Conservation (phyloP, 2,113 vertebrate genomes). For the Misgurnus mizolepis region DNA sequence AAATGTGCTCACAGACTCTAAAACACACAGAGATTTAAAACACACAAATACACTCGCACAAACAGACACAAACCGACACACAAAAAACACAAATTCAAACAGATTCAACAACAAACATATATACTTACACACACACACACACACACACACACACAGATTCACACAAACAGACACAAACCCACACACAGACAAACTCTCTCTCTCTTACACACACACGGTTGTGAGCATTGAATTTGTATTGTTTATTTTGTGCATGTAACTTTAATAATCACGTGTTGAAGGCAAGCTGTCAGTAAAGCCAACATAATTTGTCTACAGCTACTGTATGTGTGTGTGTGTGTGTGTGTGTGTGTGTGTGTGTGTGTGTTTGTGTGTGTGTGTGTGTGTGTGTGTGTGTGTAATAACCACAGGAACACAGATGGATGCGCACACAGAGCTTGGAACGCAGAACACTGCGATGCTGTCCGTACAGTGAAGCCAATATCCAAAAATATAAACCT, state of each 20-base stretch:
- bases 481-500: constrained; percentile 20
- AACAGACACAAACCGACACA: no score
- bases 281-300: background rate
- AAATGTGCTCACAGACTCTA: no score
- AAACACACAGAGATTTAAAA: no score
- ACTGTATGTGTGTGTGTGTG: constrained; percentile 2
- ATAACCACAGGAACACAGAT: constrained; percentile 42
- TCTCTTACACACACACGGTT: background rate
- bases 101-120: no score
- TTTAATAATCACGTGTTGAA: constrained; percentile 30
- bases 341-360: no score
- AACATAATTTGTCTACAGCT: background rate
- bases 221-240: background rate
- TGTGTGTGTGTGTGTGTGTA: background rate
- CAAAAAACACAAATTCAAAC: no score
- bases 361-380: no score
- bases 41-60: no score
- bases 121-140: no score
- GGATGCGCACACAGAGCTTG: constrained; percentile 22
- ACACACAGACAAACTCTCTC: no score
- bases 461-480: background rate
- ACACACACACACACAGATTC: no score
- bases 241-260: background rate
- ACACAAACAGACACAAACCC: no score
- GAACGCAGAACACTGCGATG: background rate